Conservation (phyloP, 2,888 invertebrate species). For the Ischnura elegans region DNA sequence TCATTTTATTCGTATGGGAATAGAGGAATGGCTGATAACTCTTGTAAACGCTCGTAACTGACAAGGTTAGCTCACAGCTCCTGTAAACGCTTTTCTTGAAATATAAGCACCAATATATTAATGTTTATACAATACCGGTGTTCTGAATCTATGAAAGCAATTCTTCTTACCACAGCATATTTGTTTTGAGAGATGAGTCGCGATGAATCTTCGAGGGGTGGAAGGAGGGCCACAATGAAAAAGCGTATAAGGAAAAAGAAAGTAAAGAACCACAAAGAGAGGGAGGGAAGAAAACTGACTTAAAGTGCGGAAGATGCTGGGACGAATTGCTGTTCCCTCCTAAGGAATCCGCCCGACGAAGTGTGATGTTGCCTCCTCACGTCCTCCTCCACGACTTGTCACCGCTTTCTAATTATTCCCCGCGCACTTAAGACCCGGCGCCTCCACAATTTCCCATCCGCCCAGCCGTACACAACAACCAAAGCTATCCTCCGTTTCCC, state of each 20-base stretch:
- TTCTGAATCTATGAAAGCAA: no score
- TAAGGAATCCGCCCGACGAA: background rate
- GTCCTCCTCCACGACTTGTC: conserved; percentile 56
- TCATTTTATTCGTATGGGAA: no score
- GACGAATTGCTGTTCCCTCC: conserved; percentile 8
- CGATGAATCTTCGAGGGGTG: background rate
- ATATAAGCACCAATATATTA: no score
- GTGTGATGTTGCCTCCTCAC: background rate
- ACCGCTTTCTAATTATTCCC: conserved; percentile 52
- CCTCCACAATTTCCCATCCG: background rate
- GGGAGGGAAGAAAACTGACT: background rate
- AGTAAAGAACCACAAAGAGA: background rate
- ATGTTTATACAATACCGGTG: no score
- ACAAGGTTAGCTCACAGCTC: no score
- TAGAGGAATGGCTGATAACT: no score
- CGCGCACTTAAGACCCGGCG: conserved; percentile 22
- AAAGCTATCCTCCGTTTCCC: background rate
- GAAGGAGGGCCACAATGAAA: no score
- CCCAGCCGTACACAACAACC: background rate
- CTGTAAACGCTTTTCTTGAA: no score
- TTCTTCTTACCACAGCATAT: no score
- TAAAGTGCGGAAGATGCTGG: background rate
- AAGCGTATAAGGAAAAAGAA: background rate
- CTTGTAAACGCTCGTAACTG: no score
- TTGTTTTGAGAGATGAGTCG: background rate